Evolutionary conservation across 1,140 invertebrate species (phyloP).

Genomic region (Drosophila takahashii): DNA sequence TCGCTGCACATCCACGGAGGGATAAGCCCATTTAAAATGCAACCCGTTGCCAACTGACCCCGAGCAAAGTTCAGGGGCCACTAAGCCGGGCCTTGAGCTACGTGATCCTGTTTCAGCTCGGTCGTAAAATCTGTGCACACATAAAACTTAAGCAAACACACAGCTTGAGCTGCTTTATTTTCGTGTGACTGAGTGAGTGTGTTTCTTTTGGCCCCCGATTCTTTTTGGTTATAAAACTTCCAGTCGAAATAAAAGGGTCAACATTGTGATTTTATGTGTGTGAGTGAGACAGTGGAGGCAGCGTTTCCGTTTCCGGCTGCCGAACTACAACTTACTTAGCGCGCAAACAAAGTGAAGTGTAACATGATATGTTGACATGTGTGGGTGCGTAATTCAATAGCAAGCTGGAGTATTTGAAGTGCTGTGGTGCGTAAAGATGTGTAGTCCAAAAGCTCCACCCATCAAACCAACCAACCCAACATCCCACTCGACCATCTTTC

Average conservation of each 20-base stretch:
- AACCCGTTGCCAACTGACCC: slow-evolving; percentile 28
- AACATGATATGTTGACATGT: slow-evolving; percentile 69
- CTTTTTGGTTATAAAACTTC: slow-evolving; percentile 47
- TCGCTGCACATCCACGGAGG: background rate
- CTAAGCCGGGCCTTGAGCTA: slow-evolving; percentile 32
- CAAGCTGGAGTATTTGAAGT: slow-evolving; percentile 43
- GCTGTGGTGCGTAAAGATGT: slow-evolving; percentile 59
- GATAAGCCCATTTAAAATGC: slow-evolving; percentile 33
- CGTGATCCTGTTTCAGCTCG: slow-evolving; percentile 38
- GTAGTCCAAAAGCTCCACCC: slow-evolving; percentile 9
- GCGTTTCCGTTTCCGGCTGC: slow-evolving; percentile 26
- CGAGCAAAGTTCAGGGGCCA: slow-evolving; percentile 24
- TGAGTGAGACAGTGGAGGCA: background rate
- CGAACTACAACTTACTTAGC: slow-evolving; percentile 60
- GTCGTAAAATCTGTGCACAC: slow-evolving; percentile 66
- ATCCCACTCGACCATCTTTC: slow-evolving; percentile 43
- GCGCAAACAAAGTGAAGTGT: slow-evolving; percentile 64
- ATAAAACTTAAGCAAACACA: slow-evolving; percentile 63
- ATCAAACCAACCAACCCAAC: background rate
- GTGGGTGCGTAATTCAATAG: slow-evolving; percentile 64
- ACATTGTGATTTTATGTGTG: slow-evolving; percentile 58
- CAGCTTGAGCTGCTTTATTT: slow-evolving; percentile 49
- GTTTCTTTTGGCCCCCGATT: slow-evolving; percentile 8
- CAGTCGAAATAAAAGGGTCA: slow-evolving; percentile 71
- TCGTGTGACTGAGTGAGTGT: slow-evolving; percentile 15